These are phyloP conservation scores for Saguinus midas DNA, from an alignment of 2,113 vertebrate genomes.

Conservation along the genomic window DNA sequence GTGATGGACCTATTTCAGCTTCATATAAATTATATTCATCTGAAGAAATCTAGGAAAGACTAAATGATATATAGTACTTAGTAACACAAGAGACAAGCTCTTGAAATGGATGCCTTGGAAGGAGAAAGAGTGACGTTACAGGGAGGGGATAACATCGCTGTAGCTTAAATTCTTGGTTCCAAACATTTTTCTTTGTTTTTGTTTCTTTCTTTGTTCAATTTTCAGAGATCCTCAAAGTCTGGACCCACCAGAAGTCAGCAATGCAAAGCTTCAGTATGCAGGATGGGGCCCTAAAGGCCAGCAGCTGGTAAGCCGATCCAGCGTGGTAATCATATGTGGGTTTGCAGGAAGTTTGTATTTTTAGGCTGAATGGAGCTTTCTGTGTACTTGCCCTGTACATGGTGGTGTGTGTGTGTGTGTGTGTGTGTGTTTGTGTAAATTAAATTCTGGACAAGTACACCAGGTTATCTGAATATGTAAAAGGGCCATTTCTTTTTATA, in stretches of 20 bases:
- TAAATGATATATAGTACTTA: background rate
- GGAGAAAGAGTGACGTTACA: rapidly evolving
- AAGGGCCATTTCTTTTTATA: background rate
- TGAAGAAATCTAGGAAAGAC: background rate
- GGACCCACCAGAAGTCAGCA: conserved; percentile 96
- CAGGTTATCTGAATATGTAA: background rate
- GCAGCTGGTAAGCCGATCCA: conserved; percentile 92
- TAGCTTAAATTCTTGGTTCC: background rate
- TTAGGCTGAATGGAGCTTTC: background rate
- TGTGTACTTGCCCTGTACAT: too few species aligned
- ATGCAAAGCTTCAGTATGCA: conserved; percentile 95
- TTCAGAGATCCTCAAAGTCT: conserved; percentile 93
- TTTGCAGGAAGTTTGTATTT: rapidly evolving
- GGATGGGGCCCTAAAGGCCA: conserved; percentile 97
- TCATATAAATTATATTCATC: background rate
- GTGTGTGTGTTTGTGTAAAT: background rate
- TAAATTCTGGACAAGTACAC: background rate
- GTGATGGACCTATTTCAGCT: background rate
- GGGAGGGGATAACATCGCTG: background rate
- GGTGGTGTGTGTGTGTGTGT: background rate
- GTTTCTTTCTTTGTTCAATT: conserved; percentile 49
- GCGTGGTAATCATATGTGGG: rapidly evolving
- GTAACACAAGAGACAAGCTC: background rate
- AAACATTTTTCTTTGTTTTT: conserved; percentile 60
- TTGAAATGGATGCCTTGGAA: rapidly evolving